Conservation (phyloP, 2,113 vertebrate species). For the Nanorana parkeri region DNA sequence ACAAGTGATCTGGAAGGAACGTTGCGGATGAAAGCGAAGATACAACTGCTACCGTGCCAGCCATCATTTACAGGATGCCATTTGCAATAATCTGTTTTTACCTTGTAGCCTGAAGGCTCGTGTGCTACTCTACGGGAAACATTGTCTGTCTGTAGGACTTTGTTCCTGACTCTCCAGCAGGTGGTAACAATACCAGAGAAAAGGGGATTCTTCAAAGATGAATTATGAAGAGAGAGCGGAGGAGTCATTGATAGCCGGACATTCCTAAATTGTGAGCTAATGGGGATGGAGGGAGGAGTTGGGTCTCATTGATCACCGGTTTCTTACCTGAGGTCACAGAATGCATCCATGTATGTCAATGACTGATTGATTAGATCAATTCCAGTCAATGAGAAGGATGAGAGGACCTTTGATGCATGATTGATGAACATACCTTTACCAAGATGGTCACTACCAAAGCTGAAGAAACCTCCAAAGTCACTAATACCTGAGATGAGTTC, state of each 20-base stretch:
- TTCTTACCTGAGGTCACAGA: constrained; percentile 22
- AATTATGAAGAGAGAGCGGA: background rate
- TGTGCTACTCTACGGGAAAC: background rate
- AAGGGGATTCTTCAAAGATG: background rate
- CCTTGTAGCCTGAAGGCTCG: background rate
- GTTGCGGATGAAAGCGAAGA: no score
- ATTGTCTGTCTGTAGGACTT: background rate
- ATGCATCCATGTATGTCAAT: no score
- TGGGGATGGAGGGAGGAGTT: background rate
- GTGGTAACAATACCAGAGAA: background rate
- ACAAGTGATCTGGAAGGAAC: no score
- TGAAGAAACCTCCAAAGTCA: no score
- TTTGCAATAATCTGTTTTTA: background rate
- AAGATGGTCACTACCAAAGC: no score
- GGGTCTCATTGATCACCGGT: background rate
- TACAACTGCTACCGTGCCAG: no score
- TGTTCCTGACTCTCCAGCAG: background rate
- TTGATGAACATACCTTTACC: no score
- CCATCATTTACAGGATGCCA: no score
- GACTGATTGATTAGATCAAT: no score
- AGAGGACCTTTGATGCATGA: no score
- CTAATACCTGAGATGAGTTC: no score
- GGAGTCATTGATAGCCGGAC: background rate
- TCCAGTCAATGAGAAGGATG: no score
- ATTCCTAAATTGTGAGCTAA: constrained; percentile 36